Evolutionary conservation across 2,888 invertebrate genomes (phyloP).

Genomic region (Bimastos eiseni): DNA sequence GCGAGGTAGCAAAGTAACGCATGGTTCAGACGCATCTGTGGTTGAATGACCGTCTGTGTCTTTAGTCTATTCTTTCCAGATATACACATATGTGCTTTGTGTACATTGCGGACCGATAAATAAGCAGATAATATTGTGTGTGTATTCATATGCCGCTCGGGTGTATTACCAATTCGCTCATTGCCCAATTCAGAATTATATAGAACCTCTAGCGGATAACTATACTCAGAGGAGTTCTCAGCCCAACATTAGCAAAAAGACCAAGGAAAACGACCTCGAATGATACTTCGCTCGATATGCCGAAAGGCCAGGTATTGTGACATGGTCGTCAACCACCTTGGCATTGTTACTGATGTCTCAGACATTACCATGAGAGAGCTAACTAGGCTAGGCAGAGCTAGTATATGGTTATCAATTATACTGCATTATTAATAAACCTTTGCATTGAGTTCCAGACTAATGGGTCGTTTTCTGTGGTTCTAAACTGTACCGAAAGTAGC

Average conservation of each 20-base stretch:
- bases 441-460: neutral
- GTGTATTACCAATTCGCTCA: no score
- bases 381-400: no score
- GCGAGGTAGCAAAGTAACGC: neutral
- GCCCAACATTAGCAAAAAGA: no score
- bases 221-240: no score
- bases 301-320: neutral
- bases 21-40: neutral
- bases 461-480: no score
- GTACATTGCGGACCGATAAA: no score
- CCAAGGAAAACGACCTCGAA: no score
- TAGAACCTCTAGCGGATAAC: no score
- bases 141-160: neutral
- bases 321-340: neutral
- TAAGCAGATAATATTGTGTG: neutral
- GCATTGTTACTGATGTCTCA: neutral
- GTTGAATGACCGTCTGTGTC: neutral
- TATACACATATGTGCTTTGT: neutral
- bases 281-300: no score
- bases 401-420: neutral
- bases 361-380: no score
- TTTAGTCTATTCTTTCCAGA: neutral
- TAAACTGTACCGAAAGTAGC: neutral
- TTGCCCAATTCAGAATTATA: no score
- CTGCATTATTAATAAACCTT: neutral